Base-by-base conservation (phyloP, 2,797 vertebrate species). In the Centroberyx gerrardi region DNA sequence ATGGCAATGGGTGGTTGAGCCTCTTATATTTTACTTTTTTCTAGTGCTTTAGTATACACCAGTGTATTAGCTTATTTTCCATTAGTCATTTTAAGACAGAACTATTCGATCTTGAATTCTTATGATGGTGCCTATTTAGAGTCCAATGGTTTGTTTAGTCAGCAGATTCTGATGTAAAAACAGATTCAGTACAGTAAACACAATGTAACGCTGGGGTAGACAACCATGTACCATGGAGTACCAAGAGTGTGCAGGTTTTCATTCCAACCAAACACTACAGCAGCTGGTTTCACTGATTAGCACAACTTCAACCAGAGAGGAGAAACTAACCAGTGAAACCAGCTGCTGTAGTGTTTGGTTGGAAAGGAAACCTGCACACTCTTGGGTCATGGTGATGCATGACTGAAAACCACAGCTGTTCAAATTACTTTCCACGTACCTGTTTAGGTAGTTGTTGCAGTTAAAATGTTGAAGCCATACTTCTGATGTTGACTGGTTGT, bases 391-490 rank as follows among this genome's bases (percentile, higher is more conserved):
- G 38, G 8, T 40, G 38, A 7, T 40, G 9, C 9, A 8, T 40
- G 38, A 40, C 22, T 40, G 38, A 2, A 40, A 40, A 8, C 38
- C 38, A 40, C 38, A 0, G 6, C 5, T 40, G 38, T 8, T 40
- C 38, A 44, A 14, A 44, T 14, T 12, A 44, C 12, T 44, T 44
- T 14, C 12, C 12, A 14, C 12, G 13, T 14, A 3, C 13, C 12
- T 44, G 13, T 14, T 61, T 40, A 10, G 22, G 63, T 84, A 42
- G 33, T 71, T 70, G 58, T 76, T 80, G 80, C 72, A 85, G 74
- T 80, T 85, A 8, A 52, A 71, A 81, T 78, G 79, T 83, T 84
- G 85, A 78, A 91, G 89, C 87, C 86, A 90, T 90, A 84, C 76
- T 84, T 88, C 65, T 49, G 49, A 48, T 74, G 46, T 66, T 17